A percentile compares a stretch with the other conserved stretches of the same genome.
Conservation (phyloP, 2,888 invertebrate species). For the Dromius quadrimaculatus region DNA sequence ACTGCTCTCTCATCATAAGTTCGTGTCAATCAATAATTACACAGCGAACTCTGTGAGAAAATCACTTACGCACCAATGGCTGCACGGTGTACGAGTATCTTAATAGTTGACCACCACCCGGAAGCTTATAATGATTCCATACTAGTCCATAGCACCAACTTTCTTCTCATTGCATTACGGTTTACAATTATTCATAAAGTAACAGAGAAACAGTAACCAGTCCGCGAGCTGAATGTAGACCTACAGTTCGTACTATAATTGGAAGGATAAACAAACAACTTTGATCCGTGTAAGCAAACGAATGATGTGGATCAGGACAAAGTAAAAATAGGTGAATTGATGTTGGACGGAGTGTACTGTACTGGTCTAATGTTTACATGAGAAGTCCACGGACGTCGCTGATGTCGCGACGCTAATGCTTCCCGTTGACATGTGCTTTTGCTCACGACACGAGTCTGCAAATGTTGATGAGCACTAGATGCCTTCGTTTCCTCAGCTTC, state of each 20-base stretch:
- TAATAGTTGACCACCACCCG: constrained; percentile 2
- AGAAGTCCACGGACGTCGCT: constrained; percentile 6
- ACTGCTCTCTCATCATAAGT: constrained; percentile 47
- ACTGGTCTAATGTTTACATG: constrained; percentile 40
- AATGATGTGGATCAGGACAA: constrained; percentile 22
- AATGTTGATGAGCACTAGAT: background rate
- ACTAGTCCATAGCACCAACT: background rate
- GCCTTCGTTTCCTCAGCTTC: background rate
- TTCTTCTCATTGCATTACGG: too few species aligned
- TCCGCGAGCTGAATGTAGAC: too few species aligned
- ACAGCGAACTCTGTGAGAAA: constrained; percentile 47
- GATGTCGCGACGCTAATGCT: constrained; percentile 57
- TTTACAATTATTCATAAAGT: too few species aligned
- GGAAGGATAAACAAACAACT: constrained; percentile 45
- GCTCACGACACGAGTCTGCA: background rate
- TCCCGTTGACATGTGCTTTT: constrained; percentile 59
- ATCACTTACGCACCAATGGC: constrained; percentile 40
- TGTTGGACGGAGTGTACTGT: constrained; percentile 19
- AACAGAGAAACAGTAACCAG: too few species aligned
- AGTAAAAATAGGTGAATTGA: constrained; percentile 27
- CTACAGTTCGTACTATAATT: constrained; percentile 25
- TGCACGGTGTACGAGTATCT: too few species aligned
- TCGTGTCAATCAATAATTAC: constrained; percentile 51
- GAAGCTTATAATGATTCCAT: constrained; percentile 14
- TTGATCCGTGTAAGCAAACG: constrained; percentile 30